phyloP scores from a whole-genome alignment of 2,888 invertebrate species.

The Agonopterix arenella region DNA sequence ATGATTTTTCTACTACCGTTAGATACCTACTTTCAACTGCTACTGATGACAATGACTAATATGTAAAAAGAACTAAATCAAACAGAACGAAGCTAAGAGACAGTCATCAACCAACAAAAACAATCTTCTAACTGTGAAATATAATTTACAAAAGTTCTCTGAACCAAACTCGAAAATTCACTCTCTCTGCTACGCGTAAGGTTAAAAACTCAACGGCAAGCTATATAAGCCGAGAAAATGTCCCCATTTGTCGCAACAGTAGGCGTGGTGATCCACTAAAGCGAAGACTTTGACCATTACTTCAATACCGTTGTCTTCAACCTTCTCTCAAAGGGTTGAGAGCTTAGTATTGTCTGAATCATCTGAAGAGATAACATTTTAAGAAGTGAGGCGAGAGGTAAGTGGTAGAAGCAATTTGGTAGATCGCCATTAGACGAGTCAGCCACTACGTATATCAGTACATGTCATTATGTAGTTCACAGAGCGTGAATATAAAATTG shows the following conservation, averaged over 20 bases:
- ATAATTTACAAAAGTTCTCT: slow-evolving; percentile 12
- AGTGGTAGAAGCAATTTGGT: slow-evolving; percentile 53
- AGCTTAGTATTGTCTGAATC: slow-evolving; percentile 10
- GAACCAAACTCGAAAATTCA: not conserved
- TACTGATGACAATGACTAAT: too few relatives aligned
- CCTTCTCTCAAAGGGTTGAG: slow-evolving; percentile 12
- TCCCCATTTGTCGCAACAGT: slow-evolving; percentile 65
- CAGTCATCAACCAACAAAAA: slow-evolving; percentile 7
- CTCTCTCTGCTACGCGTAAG: slow-evolving; percentile 4
- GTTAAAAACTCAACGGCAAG: slow-evolving; percentile 5
- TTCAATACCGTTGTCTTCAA: slow-evolving; percentile 1
- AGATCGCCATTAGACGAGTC: slow-evolving; percentile 44
- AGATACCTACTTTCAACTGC: too few relatives aligned
- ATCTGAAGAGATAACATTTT: slow-evolving; percentile 9
- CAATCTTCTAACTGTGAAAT: slow-evolving; percentile 13
- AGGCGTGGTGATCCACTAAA: slow-evolving; percentile 60
- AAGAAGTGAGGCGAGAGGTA: slow-evolving; percentile 26
- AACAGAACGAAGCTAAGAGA: not conserved
- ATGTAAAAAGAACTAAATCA: too few relatives aligned
- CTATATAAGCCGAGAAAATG: slow-evolving; percentile 43
- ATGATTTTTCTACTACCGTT: too few relatives aligned
- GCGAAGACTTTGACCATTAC: slow-evolving; percentile 12
- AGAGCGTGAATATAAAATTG: slow-evolving; percentile 51
- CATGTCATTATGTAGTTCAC: slow-evolving; percentile 52
- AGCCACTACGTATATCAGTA: slow-evolving; percentile 18